Conservation (phyloP, 2,113 vertebrate species). For the Tupaia chinensis region DNA sequence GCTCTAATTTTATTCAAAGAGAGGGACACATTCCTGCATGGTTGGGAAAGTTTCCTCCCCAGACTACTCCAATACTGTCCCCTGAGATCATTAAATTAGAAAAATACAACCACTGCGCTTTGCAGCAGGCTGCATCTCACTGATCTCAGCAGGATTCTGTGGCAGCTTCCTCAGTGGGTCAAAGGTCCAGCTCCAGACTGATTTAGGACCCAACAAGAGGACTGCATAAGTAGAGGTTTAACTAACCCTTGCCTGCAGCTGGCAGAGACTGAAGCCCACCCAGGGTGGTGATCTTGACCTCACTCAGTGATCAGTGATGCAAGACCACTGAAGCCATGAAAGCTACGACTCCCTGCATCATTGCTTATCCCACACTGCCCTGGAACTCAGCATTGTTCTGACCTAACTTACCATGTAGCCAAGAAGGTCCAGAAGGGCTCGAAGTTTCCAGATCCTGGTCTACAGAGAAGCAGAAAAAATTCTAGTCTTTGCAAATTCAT, state of each 20-base stretch:
- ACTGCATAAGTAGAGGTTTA: rapidly evolving
- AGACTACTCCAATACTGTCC: not conserved
- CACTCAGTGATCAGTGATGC: not conserved
- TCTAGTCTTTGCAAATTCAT: not conserved
- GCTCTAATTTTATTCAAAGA: not conserved
- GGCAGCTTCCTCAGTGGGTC: not conserved
- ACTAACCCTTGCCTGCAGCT: not conserved
- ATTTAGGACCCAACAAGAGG: not conserved
- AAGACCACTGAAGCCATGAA: not conserved
- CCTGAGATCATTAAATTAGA: slow-evolving; percentile 1
- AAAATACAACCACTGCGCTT: not conserved
- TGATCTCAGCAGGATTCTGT: not conserved
- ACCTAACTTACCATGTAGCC: not conserved
- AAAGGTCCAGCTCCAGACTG: not conserved
- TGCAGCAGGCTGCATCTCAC: not conserved
- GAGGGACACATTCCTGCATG: not conserved
- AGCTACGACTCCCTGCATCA: too few species aligned
- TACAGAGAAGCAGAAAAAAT: not conserved
- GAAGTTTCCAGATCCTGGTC: not conserved
- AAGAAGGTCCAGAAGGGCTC: not conserved
- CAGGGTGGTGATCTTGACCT: not conserved
- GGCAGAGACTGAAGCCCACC: not conserved
- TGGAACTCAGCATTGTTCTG: not conserved
- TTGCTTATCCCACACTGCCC: not conserved
- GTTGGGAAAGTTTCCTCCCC: not conserved